These are phyloP conservation scores for Aegithalos caudatus DNA, from an alignment of 2,113 vertebrate genomes.

Conservation along the genomic window DNA sequence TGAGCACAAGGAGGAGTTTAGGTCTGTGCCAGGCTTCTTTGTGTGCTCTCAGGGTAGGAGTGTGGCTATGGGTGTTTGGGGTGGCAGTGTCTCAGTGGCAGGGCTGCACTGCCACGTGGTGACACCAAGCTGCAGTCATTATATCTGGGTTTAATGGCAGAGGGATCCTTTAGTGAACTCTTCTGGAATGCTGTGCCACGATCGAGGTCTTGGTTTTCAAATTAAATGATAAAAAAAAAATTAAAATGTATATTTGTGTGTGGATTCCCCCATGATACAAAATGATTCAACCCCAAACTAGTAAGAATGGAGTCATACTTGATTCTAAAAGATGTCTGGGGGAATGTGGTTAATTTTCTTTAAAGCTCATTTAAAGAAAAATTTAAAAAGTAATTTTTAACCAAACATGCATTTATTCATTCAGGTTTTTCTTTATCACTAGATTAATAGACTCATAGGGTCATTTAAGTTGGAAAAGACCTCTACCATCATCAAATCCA, in stretches of 20 bases:
- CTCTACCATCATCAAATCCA: background rate
- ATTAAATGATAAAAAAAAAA: background rate
- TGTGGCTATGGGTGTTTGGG: background rate
- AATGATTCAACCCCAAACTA: background rate
- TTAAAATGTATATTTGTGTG: background rate
- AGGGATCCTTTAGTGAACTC: background rate
- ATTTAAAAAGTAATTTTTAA: background rate
- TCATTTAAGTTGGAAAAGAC: background rate
- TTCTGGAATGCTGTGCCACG: background rate
- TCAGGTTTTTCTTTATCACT: background rate
- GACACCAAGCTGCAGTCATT: background rate
- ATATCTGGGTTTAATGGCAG: background rate
- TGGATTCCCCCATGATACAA: background rate
- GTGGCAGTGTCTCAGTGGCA: fast-evolving
- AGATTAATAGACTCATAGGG: background rate
- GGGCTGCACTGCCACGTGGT: background rate
- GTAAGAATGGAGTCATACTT: background rate
- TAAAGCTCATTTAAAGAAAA: background rate
- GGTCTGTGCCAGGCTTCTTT: background rate
- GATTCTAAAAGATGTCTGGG: background rate
- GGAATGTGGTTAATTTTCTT: background rate
- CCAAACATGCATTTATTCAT: background rate
- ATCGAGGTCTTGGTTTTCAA: background rate
- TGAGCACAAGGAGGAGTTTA: background rate
- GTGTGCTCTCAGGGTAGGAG: background rate